Base-by-base conservation (phyloP, 1,140 invertebrate genomes). In the Orchesella cincta region DNA sequence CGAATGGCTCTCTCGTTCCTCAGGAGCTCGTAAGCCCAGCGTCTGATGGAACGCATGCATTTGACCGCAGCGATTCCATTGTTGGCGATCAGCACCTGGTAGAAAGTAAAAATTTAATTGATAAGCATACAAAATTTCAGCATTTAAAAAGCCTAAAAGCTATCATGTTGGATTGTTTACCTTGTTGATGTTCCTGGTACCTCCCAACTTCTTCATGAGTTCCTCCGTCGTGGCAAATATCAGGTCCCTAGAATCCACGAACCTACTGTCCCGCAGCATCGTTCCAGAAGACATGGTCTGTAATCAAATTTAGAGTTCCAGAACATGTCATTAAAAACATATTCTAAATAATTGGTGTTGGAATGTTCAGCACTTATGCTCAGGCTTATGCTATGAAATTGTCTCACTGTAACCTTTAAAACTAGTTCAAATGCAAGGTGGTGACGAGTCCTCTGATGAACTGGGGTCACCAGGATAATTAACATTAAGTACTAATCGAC, bases 31-130 rank as follows among this genome's bases (percentile, higher is more conserved):
- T 99, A 99, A 0, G 96, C 93, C 96, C 97, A 98, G 85, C 97
- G 89, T 79, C 98, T 88, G 64, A 99, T 94, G 14, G 96, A 99
- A 29, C 97, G 90, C 94, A 99, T 99, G 84, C 98, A 99, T 90
- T 99, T 99, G 29, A 99, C 98, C 1, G 98, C 98, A 0, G 97
- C 98, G 82, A 99, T 99, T 81, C 98, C 98, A 91, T 99, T 99
- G 86, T 99, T 99, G 1, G 98, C 98, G 70, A 99, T 99, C 36
- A 99, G 87, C 71, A 99, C 92, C 92, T 98, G 84, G 14, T 87
- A 85, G 84, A 77, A 79, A 73, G 76, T n/a, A n/a, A n/a, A n/a
- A n/a, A n/a, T n/a, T n/a, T n/a, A 46, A 46, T 46, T 46, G 26
- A 57, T n/a, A 57, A n/a, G n/a, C n/a, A n/a, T n/a, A 57, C 23